Evolutionary conservation across 1,140 invertebrate species (phyloP).

Genomic region (Platorchestia sp.): DNA sequence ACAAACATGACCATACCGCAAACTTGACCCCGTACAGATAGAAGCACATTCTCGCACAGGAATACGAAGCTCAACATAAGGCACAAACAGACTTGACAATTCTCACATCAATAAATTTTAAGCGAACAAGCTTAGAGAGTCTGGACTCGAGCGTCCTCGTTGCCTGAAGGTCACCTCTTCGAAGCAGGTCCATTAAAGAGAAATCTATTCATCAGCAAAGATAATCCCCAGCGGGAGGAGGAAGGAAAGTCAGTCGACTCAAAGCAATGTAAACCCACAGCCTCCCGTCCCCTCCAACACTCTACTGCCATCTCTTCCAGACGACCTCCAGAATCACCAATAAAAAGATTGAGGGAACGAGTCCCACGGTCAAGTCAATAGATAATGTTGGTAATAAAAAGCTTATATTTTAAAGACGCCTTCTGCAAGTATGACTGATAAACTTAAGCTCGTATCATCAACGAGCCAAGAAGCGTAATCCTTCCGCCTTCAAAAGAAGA

Average conservation of each 20-base stretch:
- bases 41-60: background rate
- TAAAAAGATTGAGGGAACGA: constrained; percentile 23
- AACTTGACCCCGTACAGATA: background rate
- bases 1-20: background rate
- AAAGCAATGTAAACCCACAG: background rate
- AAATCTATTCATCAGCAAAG: constrained; percentile 9
- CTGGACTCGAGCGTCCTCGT: background rate
- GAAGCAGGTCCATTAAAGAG: constrained; percentile 6
- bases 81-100: background rate
- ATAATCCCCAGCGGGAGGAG: background rate
- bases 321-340: background rate
- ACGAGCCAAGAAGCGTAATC: constrained; percentile 6
- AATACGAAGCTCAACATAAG: background rate
- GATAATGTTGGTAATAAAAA: constrained; percentile 6
- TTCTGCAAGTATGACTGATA: background rate
- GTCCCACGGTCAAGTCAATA: background rate
- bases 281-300: background rate
- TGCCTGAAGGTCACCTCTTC: background rate
- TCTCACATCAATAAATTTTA: background rate
- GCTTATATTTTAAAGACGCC: constrained; percentile 39
- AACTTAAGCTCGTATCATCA: constrained; percentile 9
- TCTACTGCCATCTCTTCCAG: background rate
- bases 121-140: background rate
- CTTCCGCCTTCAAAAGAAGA: constrained; percentile 32
- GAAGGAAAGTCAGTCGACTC: background rate